A percentile compares a stretch with the other conserved stretches of the same genome.
Conservation (phyloP, 1,140 invertebrate species). For the Octopus sinensis region DNA sequence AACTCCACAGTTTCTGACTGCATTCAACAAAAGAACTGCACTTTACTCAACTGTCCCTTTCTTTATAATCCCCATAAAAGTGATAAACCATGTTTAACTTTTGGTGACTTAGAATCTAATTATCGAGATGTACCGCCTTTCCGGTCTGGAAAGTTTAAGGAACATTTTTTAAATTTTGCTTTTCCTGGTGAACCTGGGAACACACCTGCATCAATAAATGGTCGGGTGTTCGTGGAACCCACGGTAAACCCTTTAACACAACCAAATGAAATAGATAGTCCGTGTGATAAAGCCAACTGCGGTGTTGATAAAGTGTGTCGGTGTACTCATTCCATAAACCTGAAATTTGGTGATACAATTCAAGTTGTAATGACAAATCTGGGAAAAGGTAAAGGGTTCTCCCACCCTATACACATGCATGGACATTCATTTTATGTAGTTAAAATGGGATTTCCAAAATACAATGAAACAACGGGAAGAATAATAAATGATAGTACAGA, state of each 20-base stretch:
- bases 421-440: slow-evolving; percentile 72
- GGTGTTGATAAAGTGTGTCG: slow-evolving; percentile 16
- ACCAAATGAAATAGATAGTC: slow-evolving; percentile 13
- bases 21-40: slow-evolving; percentile 16
- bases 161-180: slow-evolving; percentile 33
- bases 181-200: slow-evolving; percentile 26
- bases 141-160: slow-evolving; percentile 1
- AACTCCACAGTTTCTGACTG: slow-evolving; percentile 19
- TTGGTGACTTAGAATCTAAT: slow-evolving; percentile 19
- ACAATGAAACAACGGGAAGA: slow-evolving; percentile 18
- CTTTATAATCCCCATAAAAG: slow-evolving; percentile 16
- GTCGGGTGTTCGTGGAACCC: slow-evolving; percentile 18
- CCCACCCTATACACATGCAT: slow-evolving; percentile 73
- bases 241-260: slow-evolving; percentile 17
- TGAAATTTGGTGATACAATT: slow-evolving; percentile 27
- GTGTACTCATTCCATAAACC: slow-evolving; percentile 36
- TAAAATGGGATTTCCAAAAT: slow-evolving; percentile 56
- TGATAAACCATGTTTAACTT: slow-evolving; percentile 22
- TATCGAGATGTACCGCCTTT: slow-evolving; percentile 7
- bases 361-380: slow-evolving; percentile 43
- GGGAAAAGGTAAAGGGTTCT: slow-evolving; percentile 54
- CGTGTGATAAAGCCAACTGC: slow-evolving; percentile 23
- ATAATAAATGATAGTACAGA: slow-evolving; percentile 17
- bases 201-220: slow-evolving; percentile 31
- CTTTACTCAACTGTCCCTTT: slow-evolving; percentile 33